Evolutionary conservation across 2,797 vertebrate species (phyloP).

Genomic region (Nyctibius grandis): DNA sequence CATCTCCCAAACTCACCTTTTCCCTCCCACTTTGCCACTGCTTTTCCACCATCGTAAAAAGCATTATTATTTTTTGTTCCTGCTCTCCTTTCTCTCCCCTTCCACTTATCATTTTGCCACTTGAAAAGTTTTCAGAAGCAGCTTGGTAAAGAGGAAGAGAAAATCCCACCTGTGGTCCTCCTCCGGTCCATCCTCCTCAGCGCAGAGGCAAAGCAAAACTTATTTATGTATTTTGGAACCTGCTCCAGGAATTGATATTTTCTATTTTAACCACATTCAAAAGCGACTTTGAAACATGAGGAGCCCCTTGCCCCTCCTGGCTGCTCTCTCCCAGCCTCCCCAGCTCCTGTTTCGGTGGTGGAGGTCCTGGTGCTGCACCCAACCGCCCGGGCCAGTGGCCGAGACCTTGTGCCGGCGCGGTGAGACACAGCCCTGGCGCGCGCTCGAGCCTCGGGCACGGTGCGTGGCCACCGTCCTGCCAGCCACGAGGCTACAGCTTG

Average conservation of each 20-base stretch:
- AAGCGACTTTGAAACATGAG: background rate
- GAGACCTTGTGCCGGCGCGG: rapidly evolving
- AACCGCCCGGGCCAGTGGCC: rapidly evolving
- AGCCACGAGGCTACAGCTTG: background rate
- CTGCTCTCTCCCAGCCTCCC: background rate
- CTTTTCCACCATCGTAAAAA: background rate
- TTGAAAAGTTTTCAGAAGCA: background rate
- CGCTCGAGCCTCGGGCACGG: rapidly evolving
- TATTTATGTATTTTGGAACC: background rate
- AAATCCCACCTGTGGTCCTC: background rate
- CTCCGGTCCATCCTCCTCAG: background rate
- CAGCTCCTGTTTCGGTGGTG: background rate
- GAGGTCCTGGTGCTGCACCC: background rate
- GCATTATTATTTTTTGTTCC: background rate
- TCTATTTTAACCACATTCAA: background rate
- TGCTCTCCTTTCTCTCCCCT: background rate
- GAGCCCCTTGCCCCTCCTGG: background rate
- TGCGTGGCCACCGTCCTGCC: rapidly evolving
- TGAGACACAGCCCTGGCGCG: rapidly evolving
- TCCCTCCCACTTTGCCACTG: background rate
- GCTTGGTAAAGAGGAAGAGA: background rate
- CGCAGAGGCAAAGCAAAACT: background rate
- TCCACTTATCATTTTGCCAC: background rate
- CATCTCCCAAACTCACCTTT: background rate
- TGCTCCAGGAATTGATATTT: background rate